phyloP scores from a whole-genome alignment of 2,888 invertebrate species.

The Sinotaia quadrata region DNA sequence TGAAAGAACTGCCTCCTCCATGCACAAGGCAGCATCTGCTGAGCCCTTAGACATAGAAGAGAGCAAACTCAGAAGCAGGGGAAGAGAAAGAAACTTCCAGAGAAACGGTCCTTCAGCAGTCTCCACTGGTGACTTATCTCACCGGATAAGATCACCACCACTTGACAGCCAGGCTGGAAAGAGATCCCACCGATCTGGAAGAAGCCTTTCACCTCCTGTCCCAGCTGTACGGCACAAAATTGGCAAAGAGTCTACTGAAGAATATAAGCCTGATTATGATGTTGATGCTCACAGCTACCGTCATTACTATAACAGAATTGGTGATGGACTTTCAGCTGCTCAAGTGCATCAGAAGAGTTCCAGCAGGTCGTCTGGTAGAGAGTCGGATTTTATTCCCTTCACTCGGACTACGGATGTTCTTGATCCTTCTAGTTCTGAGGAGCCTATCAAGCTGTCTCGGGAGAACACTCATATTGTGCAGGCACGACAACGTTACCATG shows the following conservation, averaged over 20 bases:
- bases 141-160: constrained; percentile 5
- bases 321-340: constrained; percentile 38
- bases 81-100: not conserved
- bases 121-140: constrained; percentile 6
- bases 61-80: constrained; percentile 28
- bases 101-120: not conserved
- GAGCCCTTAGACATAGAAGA: constrained; percentile 12
- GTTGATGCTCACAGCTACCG: constrained; percentile 41
- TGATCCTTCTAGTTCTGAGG: constrained; percentile 66
- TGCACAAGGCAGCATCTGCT: constrained; percentile 5
- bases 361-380: too few relatives aligned
- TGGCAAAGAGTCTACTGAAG: constrained; percentile 36
- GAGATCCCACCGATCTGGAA: not conserved
- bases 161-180: constrained; percentile 3
- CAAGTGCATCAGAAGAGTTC: constrained; percentile 40
- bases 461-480: constrained; percentile 62
- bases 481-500: constrained; percentile 65
- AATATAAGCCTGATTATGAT: constrained; percentile 28
- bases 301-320: not conserved
- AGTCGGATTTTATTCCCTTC: constrained; percentile 67
- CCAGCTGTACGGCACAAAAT: constrained; percentile 55
- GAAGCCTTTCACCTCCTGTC: constrained; percentile 54
- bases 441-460: constrained; percentile 65
- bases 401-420: constrained; percentile 67
- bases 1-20: constrained; percentile 13